phyloP scores from a whole-genome alignment of 2,113 vertebrate species.

The Corythoichthys intestinalis region DNA sequence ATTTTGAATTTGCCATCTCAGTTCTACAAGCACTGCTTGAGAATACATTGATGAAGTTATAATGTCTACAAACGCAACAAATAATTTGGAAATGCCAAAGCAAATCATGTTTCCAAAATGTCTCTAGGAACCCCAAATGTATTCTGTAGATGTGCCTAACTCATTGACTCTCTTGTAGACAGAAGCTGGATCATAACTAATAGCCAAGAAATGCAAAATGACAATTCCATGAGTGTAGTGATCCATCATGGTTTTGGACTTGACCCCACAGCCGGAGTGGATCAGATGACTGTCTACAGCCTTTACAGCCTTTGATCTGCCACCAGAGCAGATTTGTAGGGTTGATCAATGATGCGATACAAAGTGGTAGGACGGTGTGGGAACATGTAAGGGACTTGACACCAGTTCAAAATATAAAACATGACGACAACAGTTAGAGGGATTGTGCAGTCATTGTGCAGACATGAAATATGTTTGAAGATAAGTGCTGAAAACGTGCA shows the following conservation, averaged over 20 bases:
- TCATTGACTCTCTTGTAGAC: slow-evolving; percentile 11
- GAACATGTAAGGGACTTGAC: slow-evolving; percentile 24
- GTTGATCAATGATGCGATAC: slow-evolving; percentile 38
- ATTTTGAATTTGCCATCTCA: too few relatives aligned
- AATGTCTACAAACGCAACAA: background rate
- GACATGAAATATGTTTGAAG: too few relatives aligned
- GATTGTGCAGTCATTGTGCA: too few relatives aligned
- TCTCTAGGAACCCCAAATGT: slow-evolving; percentile 22
- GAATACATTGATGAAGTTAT: background rate
- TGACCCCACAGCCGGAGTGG: slow-evolving; percentile 56
- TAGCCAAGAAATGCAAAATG: slow-evolving; percentile 31
- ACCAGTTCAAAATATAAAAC: slow-evolving; percentile 17
- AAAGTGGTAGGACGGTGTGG: slow-evolving; percentile 15
- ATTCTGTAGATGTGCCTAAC: slow-evolving; percentile 27
- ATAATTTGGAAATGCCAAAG: slow-evolving; percentile 29
- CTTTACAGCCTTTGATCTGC: slow-evolving; percentile 56
- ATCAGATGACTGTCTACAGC: slow-evolving; percentile 62
- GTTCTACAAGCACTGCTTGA: slow-evolving; percentile 15
- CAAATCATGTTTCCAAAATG: slow-evolving; percentile 21
- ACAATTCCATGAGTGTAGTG: slow-evolving; percentile 48
- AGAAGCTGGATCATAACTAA: slow-evolving; percentile 29
- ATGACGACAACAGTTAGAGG: background rate
- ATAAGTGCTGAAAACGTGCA: too few relatives aligned
- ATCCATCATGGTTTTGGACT: slow-evolving; percentile 51
- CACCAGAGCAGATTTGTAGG: slow-evolving; percentile 50